Base-by-base conservation (phyloP, 1,140 invertebrate species). In the Drosophila leontia region DNA sequence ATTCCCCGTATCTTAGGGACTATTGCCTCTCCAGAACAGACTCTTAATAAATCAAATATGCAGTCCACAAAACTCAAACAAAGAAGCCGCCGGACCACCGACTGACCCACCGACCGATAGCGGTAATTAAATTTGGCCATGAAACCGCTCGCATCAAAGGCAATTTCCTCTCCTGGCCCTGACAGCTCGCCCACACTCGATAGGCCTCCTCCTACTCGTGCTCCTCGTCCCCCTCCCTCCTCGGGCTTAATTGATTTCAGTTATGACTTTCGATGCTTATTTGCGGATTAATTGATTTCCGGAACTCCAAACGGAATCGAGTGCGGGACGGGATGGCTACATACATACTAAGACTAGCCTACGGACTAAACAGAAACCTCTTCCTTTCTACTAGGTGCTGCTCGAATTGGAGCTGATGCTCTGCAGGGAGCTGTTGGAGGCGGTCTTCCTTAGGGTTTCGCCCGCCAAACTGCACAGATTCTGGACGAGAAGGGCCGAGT, bases 401-500 rank as follows among this genome's bases (percentile, higher is more conserved):
- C 83, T 91, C 44, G 87, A 91, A 8, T 91, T 91, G 57, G 87
- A 91, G 78, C 88, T 91, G 51, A 87, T 72, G 75, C 91, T 92
- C 42, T 92, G 84, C 55, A 90, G 55, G 37, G 91, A 92, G 39
- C 67, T 91, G 44, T 90, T 92, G 17, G 91, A 91, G 23, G 84
- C 79, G 35, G 74, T 77, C 56, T 92, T 92, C 13, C 81, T 71
- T 8, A 91, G 34, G 9, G 76, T 51, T 13, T 78, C 83, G 1
- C 84, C 84, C 1, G 85, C 85, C 5, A 88, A 44, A 9, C 80
- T 80, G 47, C 82, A 91, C 2, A 88, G 75, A 41, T 82, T 91
- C 56, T 91, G 75, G 8, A 82, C 83, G 1, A 87, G 75, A 32
- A 72, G 47, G 15, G 75, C 64, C 29, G 82, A 86, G 11, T n/a